Evolutionary conservation across 1,140 invertebrate species (phyloP), one percentile per base, ranked within the genome.

Genomic region (Diuraphis noxia): DNA sequence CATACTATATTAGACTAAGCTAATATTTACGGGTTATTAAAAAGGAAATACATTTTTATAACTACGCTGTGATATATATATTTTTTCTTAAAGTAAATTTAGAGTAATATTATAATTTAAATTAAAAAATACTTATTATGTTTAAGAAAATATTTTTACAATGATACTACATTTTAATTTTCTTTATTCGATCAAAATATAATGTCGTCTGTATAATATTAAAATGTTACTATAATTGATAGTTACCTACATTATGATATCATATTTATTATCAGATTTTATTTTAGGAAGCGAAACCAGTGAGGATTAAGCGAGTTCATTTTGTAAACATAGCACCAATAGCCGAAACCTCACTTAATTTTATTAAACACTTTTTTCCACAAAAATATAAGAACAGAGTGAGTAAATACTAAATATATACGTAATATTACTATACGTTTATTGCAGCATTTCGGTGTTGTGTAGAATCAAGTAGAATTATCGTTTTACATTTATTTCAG

Each of bases 201-300:
- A 30, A 56, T n/a, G 6, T 72, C 34, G 56, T 72, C 30, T 72
- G 3, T n/a, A 63, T n/a, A n/a, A n/a, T 63, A 63, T 63, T 72
- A 72, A 72, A 72, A 30, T n/a, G n/a, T 63, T 63, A 30, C 56
- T 56, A 43, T 10, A 17, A 49, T 49, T 49, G 19, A 21, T 63
- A 17, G 30, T 72, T 17, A 5, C 4, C n/a, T 72, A 5, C 4
- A 72, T 72, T 72, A 23, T 63, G 30, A 17, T n/a, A 10, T 4
- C 17, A 72, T n/a, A 17, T n/a, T 17, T n/a, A 63, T n/a, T 63
- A n/a, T n/a, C 6, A 4, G 0, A 72, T 88, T 43, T 25, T 23
- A 30, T 91, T 82, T 52, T 36, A 91, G 89, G 89, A 91, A 77
- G 89, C 89, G 6, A 91, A 91, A 81, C 89, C 89, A 41, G 89